Evolutionary conservation across 2,113 vertebrate genomes (phyloP), one percentile per base, ranked within the genome.

Genomic region (Antechinus stuartii): DNA sequence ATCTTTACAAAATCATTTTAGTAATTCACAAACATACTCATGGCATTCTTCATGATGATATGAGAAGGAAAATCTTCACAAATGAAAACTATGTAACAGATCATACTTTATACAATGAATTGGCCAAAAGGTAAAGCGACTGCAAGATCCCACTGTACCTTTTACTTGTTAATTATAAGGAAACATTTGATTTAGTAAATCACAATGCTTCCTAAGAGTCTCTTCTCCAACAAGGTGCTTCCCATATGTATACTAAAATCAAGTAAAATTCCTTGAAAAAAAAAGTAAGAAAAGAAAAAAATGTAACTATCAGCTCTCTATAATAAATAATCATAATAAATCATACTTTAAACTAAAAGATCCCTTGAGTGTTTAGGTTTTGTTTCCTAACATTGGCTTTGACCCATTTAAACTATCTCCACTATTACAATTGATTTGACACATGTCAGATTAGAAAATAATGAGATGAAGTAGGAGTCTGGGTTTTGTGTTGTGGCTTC

Each of bases 401-500:
- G 76, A 23, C 49, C 92, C 26, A 92, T 52, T 91, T 68, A 27
- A 47, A 90, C 47, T 90, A 3, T 49, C 54, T 1, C 54, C 89
- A 47, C 35, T 68, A 91, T 14, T 93, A 24, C 30, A 92, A 91
- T 57, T 19, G 42, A 56, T 93, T 93, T 94, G 24, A 92, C 8
- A 76, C 26, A 91, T 55, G n/a, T 24, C 76, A 68, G 24, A 30
- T 22, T 42, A 89, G 30, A 92, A 93, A 94, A 22, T 90, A 47
- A 84, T 27, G 27, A 26, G 47, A 27, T 91, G 2, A 11, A 76
- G 61, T 23, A 55, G 9, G 57, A 94, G 68, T 50, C 30, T 54
- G 49, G 89, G 14, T 89, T 42, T 68, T 90, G 47, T 90, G 61
- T 96, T 94, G 50, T 47, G 92, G 53, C 91, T 47, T 93, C 61